These are phyloP conservation scores for Tiphia femorata DNA, from an alignment of 2,888 invertebrate genomes.

Conservation along the genomic window DNA sequence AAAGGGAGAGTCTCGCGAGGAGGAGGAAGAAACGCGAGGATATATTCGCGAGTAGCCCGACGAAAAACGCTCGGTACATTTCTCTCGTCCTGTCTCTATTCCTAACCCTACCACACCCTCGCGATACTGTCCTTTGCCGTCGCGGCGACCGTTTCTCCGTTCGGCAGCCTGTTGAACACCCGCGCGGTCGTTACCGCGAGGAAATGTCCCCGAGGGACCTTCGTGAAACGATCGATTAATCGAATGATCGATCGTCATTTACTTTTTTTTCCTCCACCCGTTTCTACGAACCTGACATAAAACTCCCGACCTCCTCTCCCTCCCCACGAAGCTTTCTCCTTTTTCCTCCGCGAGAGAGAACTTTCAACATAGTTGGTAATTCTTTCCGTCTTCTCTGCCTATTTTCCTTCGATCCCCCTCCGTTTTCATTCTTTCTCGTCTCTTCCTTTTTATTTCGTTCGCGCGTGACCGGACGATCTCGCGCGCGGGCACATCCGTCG, in stretches of 20 bases:
- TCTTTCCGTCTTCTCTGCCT: background rate
- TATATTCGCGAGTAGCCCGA: background rate
- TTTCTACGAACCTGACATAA: background rate
- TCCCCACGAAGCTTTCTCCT: background rate
- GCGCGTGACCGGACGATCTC: background rate
- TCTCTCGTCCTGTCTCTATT: too few species aligned
- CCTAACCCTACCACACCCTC: too few species aligned
- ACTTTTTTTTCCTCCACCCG: too few species aligned
- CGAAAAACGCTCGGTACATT: background rate
- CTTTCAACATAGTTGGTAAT: background rate
- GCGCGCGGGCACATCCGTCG: too few species aligned
- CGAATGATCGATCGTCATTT: background rate
- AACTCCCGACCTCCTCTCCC: background rate
- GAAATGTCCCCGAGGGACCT: background rate
- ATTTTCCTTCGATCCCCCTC: background rate
- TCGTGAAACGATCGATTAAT: background rate
- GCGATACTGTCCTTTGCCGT: background rate
- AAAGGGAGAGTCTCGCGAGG: too few species aligned
- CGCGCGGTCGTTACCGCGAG: background rate
- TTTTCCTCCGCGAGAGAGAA: background rate
- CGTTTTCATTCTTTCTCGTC: background rate
- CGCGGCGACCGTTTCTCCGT: background rate
- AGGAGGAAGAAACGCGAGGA: too few species aligned
- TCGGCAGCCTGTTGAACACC: constrained; percentile 1
- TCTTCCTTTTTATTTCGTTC: background rate